Percentiles rank a stretch among this genome's conserved stretches.
These are phyloP conservation scores for Gymnothorax javanicus DNA, from an alignment of 2,797 vertebrate genomes.

Conservation along the genomic window DNA sequence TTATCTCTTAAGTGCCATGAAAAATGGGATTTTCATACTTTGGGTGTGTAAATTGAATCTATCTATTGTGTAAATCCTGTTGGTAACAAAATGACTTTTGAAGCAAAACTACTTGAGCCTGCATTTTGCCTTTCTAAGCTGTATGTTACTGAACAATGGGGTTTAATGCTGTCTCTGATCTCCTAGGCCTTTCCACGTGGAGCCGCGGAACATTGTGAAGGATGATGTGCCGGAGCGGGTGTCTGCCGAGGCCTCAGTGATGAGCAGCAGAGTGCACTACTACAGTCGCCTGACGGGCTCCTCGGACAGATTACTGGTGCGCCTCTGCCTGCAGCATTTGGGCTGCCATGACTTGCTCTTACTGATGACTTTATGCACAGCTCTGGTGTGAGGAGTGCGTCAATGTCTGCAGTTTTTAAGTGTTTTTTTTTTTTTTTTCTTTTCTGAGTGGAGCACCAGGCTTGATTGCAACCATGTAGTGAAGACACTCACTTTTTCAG, in stretches of 20 bases:
- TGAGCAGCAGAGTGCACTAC: constrained; percentile 93
- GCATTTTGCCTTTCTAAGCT: neutral
- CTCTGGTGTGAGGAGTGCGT: neutral
- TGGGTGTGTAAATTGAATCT: too few species aligned
- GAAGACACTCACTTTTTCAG: too few species aligned
- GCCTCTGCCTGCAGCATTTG: constrained; percentile 24
- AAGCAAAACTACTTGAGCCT: neutral
- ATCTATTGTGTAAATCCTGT: too few species aligned
- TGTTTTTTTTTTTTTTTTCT: too few species aligned
- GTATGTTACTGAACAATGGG: neutral
- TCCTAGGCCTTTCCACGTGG: constrained; percentile 88
- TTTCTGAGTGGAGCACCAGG: too few species aligned
- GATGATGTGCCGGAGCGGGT: constrained; percentile 75
- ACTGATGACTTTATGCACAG: neutral
- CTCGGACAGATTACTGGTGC: constrained; percentile 87
- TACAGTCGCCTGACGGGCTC: constrained; percentile 82
- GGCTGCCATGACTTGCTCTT: neutral
- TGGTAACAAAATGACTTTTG: too few species aligned
- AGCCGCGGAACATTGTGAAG: constrained; percentile 84
- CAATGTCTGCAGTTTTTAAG: too few species aligned
- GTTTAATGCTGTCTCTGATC: neutral
- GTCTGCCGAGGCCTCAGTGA: constrained; percentile 85
- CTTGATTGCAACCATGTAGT: too few species aligned
- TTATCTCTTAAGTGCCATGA: too few species aligned
- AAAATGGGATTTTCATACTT: too few species aligned